These are phyloP conservation scores for Tricholaema leucomelas DNA, from an alignment of 2,113 vertebrate species.

Conservation along the genomic window DNA sequence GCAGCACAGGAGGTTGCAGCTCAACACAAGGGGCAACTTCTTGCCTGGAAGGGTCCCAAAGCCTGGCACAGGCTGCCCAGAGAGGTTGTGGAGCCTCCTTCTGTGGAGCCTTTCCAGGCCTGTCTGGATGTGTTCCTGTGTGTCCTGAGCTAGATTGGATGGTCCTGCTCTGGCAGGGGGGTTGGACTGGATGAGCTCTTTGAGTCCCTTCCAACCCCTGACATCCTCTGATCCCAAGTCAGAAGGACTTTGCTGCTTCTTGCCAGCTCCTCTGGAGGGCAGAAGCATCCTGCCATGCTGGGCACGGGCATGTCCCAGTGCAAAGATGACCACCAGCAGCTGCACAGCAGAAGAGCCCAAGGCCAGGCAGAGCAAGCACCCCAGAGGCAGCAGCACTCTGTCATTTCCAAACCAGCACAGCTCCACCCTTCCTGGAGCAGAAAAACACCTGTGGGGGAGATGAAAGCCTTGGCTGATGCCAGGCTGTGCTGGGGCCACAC, in stretches of 20 bases:
- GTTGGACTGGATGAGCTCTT: too few relatives aligned
- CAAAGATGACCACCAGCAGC: neutral
- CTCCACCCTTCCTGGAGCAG: constrained; percentile 61
- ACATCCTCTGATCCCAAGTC: neutral
- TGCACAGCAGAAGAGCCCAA: neutral
- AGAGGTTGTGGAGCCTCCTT: too few relatives aligned
- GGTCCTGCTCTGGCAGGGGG: too few relatives aligned
- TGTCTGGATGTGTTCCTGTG: too few relatives aligned
- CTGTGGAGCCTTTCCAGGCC: too few relatives aligned
- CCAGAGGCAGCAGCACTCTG: neutral
- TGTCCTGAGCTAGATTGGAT: too few relatives aligned
- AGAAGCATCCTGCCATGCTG: neutral
- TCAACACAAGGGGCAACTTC: too few relatives aligned
- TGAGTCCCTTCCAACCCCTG: too few relatives aligned
- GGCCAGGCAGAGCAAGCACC: neutral
- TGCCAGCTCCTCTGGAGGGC: neutral
- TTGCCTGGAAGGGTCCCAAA: too few relatives aligned
- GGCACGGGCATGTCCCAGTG: neutral
- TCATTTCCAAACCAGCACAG: neutral
- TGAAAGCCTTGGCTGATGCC: neutral
- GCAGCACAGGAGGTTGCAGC: too few relatives aligned
- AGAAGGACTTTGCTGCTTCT: neutral
- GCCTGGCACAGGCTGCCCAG: too few relatives aligned
- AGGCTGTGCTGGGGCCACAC: neutral
- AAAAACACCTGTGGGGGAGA: neutral